Conservation (phyloP, 2,888 invertebrate species). For the Drosophila eohydei region DNA sequence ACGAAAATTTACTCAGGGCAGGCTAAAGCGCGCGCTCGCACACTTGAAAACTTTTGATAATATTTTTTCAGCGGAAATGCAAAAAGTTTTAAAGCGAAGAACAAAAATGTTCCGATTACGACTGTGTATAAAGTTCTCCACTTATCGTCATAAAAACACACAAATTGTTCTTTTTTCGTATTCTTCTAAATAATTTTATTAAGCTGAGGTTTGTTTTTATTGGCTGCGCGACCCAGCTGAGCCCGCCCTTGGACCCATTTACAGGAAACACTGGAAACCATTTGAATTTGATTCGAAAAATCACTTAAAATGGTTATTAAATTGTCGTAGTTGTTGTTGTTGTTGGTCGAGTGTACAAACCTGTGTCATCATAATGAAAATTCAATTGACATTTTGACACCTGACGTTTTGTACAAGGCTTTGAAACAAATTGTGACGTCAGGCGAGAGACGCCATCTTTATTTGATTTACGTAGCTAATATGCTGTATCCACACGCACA, state of each 20-base stretch:
- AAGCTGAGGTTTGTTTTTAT: slow-evolving; percentile 12
- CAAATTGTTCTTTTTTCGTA: background rate
- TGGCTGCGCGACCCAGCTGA: background rate
- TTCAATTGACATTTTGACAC: slow-evolving; percentile 41
- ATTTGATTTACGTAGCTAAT: slow-evolving; percentile 18
- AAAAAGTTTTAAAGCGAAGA: slow-evolving; percentile 2
- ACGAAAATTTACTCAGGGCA: slow-evolving; percentile 9
- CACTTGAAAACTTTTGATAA: slow-evolving; percentile 25
- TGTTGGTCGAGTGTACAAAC: slow-evolving; percentile 5
- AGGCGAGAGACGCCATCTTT: slow-evolving; percentile 22
- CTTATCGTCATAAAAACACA: background rate
- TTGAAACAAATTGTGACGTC: slow-evolving; percentile 15
- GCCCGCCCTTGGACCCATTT: slow-evolving; percentile 10
- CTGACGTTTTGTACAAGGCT: slow-evolving; percentile 21
- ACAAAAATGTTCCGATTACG: slow-evolving; percentile 26
- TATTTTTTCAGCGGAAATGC: slow-evolving; percentile 33
- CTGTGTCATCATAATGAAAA: slow-evolving; percentile 27
- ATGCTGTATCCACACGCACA: slow-evolving; percentile 4
- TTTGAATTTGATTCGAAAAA: slow-evolving; percentile 5
- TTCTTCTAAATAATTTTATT: slow-evolving; percentile 10
- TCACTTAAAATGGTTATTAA: slow-evolving; percentile 17
- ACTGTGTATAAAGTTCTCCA: slow-evolving; percentile 11
- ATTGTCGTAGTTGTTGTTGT: background rate
- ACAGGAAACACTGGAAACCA: background rate
- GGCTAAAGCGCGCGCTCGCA: background rate